These are phyloP conservation scores for Ornithoptera alexandrae DNA, from an alignment of 2,888 invertebrate genomes.

Conservation along the genomic window DNA sequence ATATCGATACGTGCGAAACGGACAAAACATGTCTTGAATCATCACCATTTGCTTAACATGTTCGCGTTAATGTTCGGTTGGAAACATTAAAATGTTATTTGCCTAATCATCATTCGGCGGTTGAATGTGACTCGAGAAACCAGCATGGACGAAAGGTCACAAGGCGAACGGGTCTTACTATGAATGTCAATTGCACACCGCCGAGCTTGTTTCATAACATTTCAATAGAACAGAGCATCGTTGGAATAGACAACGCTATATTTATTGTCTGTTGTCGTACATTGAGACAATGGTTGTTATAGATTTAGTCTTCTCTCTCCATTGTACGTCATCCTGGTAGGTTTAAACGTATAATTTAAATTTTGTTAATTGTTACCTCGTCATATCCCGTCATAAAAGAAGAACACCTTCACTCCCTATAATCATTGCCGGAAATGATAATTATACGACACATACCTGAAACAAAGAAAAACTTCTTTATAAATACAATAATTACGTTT, in stretches of 20 bases:
- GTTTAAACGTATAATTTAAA: conserved; percentile 5
- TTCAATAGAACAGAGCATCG: conserved; percentile 25
- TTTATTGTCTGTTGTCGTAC: conserved; percentile 27
- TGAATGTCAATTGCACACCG: conserved; percentile 23
- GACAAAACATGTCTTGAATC: neutral
- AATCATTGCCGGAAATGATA: neutral
- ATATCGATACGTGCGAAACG: too few relatives aligned
- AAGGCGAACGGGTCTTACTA: conserved; percentile 20
- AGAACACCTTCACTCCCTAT: neutral
- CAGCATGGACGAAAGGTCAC: conserved; percentile 20
- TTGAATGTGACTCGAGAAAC: conserved; percentile 3
- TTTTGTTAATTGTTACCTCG: conserved; percentile 2
- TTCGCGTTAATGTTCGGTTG: neutral
- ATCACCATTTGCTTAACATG: neutral
- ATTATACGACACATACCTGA: conserved; percentile 21
- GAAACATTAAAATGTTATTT: conserved; percentile 13
- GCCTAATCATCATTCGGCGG: conserved; percentile 5
- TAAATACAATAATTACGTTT: neutral
- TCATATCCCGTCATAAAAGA: conserved; percentile 2
- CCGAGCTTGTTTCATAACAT: conserved; percentile 26
- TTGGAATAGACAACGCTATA: conserved; percentile 26
- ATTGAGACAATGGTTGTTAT: conserved; percentile 28
- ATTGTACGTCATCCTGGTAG: conserved; percentile 13
- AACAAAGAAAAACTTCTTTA: conserved; percentile 11
- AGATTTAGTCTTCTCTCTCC: conserved; percentile 12